phyloP scores from a whole-genome alignment of 2,113 vertebrate species.

The Crotalus tigris region DNA sequence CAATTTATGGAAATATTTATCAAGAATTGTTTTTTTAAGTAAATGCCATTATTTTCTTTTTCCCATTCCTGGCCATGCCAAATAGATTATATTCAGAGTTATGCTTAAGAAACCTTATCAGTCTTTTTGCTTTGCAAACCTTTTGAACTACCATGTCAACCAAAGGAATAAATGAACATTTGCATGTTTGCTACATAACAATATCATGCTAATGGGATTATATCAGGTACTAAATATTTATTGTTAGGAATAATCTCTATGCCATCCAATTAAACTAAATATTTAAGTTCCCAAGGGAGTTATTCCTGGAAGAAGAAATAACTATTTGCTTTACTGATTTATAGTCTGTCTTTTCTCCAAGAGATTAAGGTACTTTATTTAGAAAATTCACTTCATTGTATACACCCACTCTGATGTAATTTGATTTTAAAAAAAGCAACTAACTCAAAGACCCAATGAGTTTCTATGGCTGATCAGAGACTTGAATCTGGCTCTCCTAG shows the following conservation, averaged over 20 bases:
- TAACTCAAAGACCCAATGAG: not conserved
- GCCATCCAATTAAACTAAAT: not conserved
- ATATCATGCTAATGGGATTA: not conserved
- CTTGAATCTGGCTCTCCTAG: not conserved
- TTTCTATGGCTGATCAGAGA: not conserved
- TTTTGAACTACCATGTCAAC: not conserved
- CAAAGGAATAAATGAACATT: not conserved
- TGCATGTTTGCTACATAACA: not conserved
- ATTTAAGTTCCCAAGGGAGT: not conserved
- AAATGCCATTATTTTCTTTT: not conserved
- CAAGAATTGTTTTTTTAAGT: not conserved
- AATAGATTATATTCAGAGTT: not conserved
- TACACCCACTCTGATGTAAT: not conserved
- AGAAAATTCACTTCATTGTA: not conserved
- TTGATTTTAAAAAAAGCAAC: not conserved
- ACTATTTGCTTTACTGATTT: not conserved
- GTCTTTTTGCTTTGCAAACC: not conserved
- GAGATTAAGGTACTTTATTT: not conserved
- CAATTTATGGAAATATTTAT: not conserved
- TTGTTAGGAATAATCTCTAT: not conserved
- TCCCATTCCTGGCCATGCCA: not conserved
- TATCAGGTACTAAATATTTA: not conserved
- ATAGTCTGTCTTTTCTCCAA: not conserved
- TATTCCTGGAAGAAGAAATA: not conserved
- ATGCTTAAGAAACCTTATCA: not conserved